A percentile compares a stretch with the other conserved stretches of the same genome.
These are phyloP conservation scores for Malacosoma neustria DNA, from an alignment of 2,888 invertebrate genomes.

Conservation along the genomic window DNA sequence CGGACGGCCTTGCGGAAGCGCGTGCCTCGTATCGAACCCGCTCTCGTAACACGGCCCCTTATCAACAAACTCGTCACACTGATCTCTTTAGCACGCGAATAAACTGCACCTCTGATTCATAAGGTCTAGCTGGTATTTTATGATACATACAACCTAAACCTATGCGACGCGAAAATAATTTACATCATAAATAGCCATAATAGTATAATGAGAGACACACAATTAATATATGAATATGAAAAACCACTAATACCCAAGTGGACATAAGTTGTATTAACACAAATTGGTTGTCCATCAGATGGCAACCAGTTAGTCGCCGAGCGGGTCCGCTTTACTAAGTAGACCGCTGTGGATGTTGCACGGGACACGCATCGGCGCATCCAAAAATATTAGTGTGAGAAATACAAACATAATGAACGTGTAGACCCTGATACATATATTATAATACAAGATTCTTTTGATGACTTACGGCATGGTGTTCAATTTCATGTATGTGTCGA, in stretches of 20 bases:
- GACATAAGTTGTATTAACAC: conserved; percentile 38
- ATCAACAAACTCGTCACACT: conserved; percentile 33
- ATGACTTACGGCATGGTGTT: conserved; percentile 65
- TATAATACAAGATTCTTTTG: conserved; percentile 4
- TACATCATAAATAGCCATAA: no score
- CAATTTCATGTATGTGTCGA: conserved; percentile 61
- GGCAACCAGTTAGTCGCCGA: conserved; percentile 47
- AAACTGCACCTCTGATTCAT: neutral
- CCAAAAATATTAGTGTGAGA: conserved; percentile 18
- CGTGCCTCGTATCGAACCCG: conserved; percentile 48
- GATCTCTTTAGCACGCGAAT: conserved; percentile 14
- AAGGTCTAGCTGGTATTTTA: neutral
- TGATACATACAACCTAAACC: neutral
- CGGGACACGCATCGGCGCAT: conserved; percentile 24
- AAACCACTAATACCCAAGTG: no score
- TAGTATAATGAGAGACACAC: no score
- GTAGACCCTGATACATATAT: neutral
- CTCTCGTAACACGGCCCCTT: conserved; percentile 56
- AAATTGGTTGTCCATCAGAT: conserved; percentile 30
- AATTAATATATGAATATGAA: no score
- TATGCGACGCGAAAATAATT: no score
- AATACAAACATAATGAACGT: conserved; percentile 6
- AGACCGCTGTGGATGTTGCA: conserved; percentile 34
- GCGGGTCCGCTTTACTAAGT: conserved; percentile 39
- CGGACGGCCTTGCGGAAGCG: conserved; percentile 70